These are phyloP conservation scores for Charaxes varanes DNA, from an alignment of 1,140 invertebrate species.

Conservation along the genomic window DNA sequence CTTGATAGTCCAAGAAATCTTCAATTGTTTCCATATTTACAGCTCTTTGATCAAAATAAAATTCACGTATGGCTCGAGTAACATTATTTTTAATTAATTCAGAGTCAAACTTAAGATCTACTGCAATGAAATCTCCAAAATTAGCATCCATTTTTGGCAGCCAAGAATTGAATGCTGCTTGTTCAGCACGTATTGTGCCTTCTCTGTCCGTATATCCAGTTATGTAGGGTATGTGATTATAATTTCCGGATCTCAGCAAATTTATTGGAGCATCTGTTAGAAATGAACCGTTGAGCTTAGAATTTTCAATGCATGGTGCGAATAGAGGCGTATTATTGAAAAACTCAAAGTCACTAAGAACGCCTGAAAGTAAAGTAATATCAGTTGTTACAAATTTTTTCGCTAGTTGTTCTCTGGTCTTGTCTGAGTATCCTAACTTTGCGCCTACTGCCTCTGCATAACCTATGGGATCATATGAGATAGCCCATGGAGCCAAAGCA, in stretches of 20 bases:
- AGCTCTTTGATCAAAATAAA: slow-evolving; percentile 40
- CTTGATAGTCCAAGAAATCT: slow-evolving; percentile 54
- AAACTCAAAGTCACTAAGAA: slow-evolving; percentile 35
- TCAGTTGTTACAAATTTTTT: slow-evolving; percentile 29
- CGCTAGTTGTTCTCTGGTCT: slow-evolving; percentile 32
- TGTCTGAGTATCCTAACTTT: slow-evolving; percentile 39
- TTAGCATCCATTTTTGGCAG: slow-evolving; percentile 42
- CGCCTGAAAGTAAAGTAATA: slow-evolving; percentile 26
- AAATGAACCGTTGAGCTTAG: slow-evolving; percentile 35
- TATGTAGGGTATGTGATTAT: slow-evolving; percentile 49
- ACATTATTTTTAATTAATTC: slow-evolving; percentile 26
- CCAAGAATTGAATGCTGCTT: slow-evolving; percentile 37
- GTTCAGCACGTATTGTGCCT: slow-evolving; percentile 43
- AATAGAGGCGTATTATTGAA: slow-evolving; percentile 49
- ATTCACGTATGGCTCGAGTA: slow-evolving; percentile 33
- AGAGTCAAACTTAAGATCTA: slow-evolving; percentile 34
- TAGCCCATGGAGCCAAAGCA: slow-evolving; percentile 79
- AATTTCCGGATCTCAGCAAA: slow-evolving; percentile 43
- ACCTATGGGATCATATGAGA: slow-evolving; percentile 74
- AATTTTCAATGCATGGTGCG: slow-evolving; percentile 53
- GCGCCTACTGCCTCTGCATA: slow-evolving; percentile 40
- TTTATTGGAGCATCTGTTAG: slow-evolving; percentile 45
- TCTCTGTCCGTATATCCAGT: slow-evolving; percentile 48
- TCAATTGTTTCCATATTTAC: slow-evolving; percentile 47
- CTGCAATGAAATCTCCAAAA: slow-evolving; percentile 46